Evolutionary conservation across 1,140 invertebrate genomes (phyloP).

Genomic region (Drosophila nannoptera): DNA sequence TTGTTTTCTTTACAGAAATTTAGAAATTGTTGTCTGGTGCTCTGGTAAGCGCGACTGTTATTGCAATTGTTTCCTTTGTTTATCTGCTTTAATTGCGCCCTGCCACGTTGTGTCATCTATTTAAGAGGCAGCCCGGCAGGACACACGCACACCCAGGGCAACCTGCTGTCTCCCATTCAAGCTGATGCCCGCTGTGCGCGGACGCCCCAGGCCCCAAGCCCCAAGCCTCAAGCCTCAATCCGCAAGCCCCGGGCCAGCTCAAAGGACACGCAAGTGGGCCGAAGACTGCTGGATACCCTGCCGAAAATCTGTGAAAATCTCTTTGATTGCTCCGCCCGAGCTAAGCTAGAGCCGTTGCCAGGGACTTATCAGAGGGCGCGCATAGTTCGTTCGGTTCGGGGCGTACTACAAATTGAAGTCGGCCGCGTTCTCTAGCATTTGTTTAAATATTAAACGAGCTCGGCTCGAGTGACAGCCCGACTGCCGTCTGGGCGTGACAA

Average conservation of each 20-base stretch:
- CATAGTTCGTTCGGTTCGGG: too few species aligned
- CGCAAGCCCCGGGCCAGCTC: background rate
- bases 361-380: too few species aligned
- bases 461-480: conserved; percentile 49
- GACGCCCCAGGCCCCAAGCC: too few species aligned
- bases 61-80: conserved; percentile 69
- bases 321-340: too few species aligned
- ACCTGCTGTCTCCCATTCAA: conserved; percentile 26
- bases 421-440: background rate
- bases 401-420: too few species aligned
- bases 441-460: conserved; percentile 47
- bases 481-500: conserved; percentile 41
- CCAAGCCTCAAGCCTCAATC: too few species aligned
- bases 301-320: background rate
- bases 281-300: conserved; percentile 1
- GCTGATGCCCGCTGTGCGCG: conserved; percentile 2
- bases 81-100: conserved; percentile 72
- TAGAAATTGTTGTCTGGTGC: conserved; percentile 52
- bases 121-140: conserved; percentile 16
- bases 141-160: conserved; percentile 36
- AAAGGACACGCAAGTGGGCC: background rate
- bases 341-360: too few species aligned
- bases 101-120: conserved; percentile 4
- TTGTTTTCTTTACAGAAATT: conserved; percentile 66
- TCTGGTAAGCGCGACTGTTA: conserved; percentile 34